Base-by-base conservation (phyloP, 2,797 vertebrate species). In the Centroberyx gerrardi region DNA sequence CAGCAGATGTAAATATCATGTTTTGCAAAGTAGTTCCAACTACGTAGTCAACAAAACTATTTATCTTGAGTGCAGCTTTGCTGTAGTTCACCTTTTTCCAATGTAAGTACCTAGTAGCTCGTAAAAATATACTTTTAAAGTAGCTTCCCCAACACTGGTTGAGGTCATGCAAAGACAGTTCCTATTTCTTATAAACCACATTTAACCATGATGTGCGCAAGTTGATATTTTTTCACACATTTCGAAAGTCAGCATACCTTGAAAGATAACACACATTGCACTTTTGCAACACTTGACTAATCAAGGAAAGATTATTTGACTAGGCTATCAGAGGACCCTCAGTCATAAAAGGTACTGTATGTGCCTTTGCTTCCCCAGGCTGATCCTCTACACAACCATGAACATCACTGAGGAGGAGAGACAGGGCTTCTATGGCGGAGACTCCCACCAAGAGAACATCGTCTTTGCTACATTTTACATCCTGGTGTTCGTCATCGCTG, bases 381-480 rank as follows among this genome's bases (percentile, higher is more conserved):
- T 8, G 53, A 68, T 60, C 58, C 42, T 75, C 53, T 72, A 7
- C 31, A 63, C 71, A 69, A 44, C 55, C 8, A 91, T 87, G 81
- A 94, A 94, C 78, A 44, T 56, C 78, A 89, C 91, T 9, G 69
- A 70, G 13, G 56, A 68, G 4, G 53, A 65, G 8, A 49, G 10
- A 2, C 52, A 4, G 9, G n/a, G 0, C 65, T 46, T 76, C 56
- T 17, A 71, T 27, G 67, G 60, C 44, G 69, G 66, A 68, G 74
- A 63, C 17, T 87, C 87, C 61, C 66, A 84, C 40, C 61, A 63
- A 14, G 92, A 93, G 79, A 92, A 94, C 66, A 62, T 91, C 3
- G 12, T 85, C 3, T 92, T 95, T 53, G 71, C 93, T 5, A 17
- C 56, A 27, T 95, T 92, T 78, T 96, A 96, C 85, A 85, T 87